phyloP scores from a whole-genome alignment of 2,113 vertebrate genomes.

The Colinus virginianus region DNA sequence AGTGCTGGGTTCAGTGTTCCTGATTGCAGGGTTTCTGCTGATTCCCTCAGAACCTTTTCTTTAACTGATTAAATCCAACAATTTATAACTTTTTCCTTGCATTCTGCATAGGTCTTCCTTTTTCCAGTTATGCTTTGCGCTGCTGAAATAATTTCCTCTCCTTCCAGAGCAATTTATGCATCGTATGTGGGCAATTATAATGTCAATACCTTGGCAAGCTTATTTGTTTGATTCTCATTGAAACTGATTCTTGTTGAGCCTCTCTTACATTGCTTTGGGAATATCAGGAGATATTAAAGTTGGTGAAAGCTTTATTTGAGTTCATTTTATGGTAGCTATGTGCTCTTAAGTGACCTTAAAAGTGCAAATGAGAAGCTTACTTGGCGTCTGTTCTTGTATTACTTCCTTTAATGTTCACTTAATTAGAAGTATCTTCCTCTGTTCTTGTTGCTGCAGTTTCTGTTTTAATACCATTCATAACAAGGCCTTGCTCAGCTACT shows the following conservation, averaged over 20 bases:
- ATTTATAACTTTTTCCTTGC: neutral
- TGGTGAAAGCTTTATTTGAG: neutral
- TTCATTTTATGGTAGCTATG: neutral
- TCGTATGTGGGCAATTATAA: neutral
- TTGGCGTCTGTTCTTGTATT: neutral
- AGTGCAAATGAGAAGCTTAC: neutral
- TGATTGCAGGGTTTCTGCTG: neutral
- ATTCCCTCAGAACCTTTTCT: neutral
- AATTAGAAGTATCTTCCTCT: neutral
- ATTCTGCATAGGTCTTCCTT: neutral
- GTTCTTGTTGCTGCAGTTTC: neutral
- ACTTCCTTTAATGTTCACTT: neutral
- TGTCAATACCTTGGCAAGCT: neutral
- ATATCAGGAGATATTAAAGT: neutral
- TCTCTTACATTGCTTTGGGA: neutral
- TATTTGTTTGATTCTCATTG: neutral
- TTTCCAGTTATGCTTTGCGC: neutral
- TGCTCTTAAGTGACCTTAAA: neutral
- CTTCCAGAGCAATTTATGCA: neutral
- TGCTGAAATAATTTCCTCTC: neutral
- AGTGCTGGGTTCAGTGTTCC: neutral
- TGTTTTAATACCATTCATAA: neutral
- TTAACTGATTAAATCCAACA: neutral
- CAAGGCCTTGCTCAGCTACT: neutral
- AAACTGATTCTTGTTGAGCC: neutral